phyloP scores from a whole-genome alignment of 2,797 vertebrate genomes.

The Pristis pectinata region DNA sequence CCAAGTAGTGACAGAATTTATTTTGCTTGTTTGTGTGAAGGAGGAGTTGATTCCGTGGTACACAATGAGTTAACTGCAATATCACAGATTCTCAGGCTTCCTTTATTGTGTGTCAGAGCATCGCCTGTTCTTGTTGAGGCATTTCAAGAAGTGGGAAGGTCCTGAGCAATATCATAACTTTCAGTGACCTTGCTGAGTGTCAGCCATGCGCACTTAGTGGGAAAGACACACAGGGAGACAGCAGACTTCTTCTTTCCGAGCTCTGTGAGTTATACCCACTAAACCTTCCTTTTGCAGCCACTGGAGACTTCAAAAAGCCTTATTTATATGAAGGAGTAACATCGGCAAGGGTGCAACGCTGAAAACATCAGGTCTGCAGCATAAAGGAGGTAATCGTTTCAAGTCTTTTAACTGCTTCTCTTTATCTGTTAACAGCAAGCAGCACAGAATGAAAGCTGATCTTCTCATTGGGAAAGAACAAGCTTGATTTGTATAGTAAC shows the following conservation, averaged over 20 bases:
- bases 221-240: neutral
- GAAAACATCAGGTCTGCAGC: neutral
- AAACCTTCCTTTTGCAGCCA: neutral
- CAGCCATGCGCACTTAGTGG: neutral
- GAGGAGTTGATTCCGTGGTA: neutral
- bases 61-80: neutral
- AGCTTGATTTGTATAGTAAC: neutral
- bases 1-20: neutral
- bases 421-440: neutral
- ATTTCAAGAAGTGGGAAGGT: neutral
- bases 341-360: neutral
- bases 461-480: neutral
- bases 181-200: neutral
- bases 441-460: neutral
- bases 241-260: neutral
- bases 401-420: neutral
- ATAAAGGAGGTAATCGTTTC: constrained; percentile 3
- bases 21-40: neutral
- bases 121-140: neutral
- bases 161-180: neutral
- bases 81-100: neutral
- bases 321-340: neutral
- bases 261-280: neutral
- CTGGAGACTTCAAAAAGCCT: neutral
- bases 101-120: neutral